Percentiles rank a stretch among this genome's conserved stretches.
Conservation (phyloP, 2,888 invertebrate genomes). For the Amiota minor region DNA sequence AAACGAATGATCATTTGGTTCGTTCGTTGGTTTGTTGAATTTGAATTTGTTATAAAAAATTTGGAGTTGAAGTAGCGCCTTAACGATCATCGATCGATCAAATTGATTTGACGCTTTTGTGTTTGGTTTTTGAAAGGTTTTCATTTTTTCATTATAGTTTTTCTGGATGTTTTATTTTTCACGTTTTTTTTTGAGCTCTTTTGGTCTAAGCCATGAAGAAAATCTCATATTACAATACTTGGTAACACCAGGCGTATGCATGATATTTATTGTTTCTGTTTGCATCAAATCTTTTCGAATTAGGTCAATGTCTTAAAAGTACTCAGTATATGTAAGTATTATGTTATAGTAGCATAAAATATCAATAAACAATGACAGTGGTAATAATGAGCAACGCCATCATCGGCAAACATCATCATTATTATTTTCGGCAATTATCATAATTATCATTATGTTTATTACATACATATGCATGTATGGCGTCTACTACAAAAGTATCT, state of each 20-base stretch:
- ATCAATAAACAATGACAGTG: slow-evolving; percentile 49
- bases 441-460: slow-evolving; percentile 68
- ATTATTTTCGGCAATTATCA: slow-evolving; percentile 54
- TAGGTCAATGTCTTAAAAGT: slow-evolving; percentile 32
- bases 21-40: no score
- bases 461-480: slow-evolving; percentile 60
- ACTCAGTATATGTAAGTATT: not conserved
- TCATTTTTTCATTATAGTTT: no score
- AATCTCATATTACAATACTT: not conserved
- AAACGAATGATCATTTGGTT: slow-evolving; percentile 30
- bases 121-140: not conserved
- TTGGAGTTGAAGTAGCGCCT: not conserved
- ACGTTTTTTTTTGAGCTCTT: not conserved
- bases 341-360: slow-evolving; percentile 39
- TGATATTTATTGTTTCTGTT: not conserved
- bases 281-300: not conserved
- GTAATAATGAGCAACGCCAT: slow-evolving; percentile 47
- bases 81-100: slow-evolving; percentile 57
- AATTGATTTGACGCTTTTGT: slow-evolving; percentile 44
- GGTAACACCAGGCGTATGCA: not conserved
- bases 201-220: not conserved
- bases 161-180: not conserved
- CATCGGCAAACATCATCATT: slow-evolving; percentile 36
- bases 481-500: slow-evolving; percentile 25
- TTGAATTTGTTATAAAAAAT: not conserved